Evolutionary conservation across 2,797 vertebrate species (phyloP), one percentile per base, ranked within the genome.

Genomic region (Clamator glandarius): DNA sequence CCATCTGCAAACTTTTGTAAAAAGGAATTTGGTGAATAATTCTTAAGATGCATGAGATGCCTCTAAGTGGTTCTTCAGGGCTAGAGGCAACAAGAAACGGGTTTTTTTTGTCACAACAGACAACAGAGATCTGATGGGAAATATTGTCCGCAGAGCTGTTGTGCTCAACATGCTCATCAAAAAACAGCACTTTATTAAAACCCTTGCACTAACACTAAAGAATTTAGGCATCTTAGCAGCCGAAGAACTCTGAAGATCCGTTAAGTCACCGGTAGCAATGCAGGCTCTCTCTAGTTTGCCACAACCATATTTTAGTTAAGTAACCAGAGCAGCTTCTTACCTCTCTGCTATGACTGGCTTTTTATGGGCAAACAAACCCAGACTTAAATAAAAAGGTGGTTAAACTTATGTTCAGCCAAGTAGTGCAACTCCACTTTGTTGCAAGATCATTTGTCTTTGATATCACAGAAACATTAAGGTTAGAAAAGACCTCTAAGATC

Each of bases 201-300:
- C 11, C 62, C 29, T 2, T 19, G n/a, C n/a, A 24, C 41, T 36
- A 42, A 21, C 44, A 74, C 25, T 3, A 1, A 77, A 48, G 29
- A 70, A 78, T 57, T 78, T 29, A 24, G 15, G 16, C 24, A 61
- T 39, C 46, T 54, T 57, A 59, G 8, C 0, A 0, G 15, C 10
- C 59, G 52, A 90, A 90, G 42, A 88, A 63, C 10, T 31, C 36
- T 18, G 61, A 48, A 48, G 7, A 55, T 26, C 16, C 16, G 7
- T 21, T 33, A 88, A 20, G 4, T 16, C 51, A 59, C 7, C 36
- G n/a, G 11, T 54, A 59, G 58, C 3, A 2, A 44, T 26, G 23
- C 25, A 72, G 17, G 31, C 18, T 52, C 3, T 8, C 52, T 33
- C 15, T 55, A 8, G 59, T 55, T 46, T 55, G 16, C 18, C 4